Conservation (phyloP, 1,140 invertebrate genomes). For the Euwallacea similis region DNA sequence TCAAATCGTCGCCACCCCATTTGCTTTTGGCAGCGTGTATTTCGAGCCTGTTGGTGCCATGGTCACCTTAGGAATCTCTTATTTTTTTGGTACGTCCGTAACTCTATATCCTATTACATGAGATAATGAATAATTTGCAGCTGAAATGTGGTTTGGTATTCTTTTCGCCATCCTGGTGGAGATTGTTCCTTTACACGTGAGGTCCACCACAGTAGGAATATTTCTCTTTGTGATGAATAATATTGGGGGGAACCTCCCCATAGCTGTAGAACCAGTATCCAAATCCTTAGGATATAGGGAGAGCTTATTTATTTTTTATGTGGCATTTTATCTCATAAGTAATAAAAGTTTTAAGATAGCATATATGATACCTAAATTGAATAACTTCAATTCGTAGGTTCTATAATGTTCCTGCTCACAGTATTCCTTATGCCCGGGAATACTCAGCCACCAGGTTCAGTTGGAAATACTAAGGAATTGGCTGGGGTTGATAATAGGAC, state of each 20-base stretch:
- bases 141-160: constrained; percentile 93
- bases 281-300: constrained; percentile 78
- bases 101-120: background rate
- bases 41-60: constrained; percentile 82
- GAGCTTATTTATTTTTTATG: constrained; percentile 83
- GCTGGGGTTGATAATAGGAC: constrained; percentile 57
- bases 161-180: constrained; percentile 87
- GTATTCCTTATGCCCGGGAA: constrained; percentile 72
- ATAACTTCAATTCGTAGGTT: constrained; percentile 56
- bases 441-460: constrained; percentile 32
- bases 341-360: background rate
- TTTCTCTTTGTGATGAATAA: constrained; percentile 92
- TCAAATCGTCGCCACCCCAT: constrained; percentile 83
- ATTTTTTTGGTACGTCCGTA: constrained; percentile 73
- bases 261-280: constrained; percentile 81
- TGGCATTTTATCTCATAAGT: constrained; percentile 83
- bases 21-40: constrained; percentile 86
- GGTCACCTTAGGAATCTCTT: constrained; percentile 80
- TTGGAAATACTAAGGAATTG: constrained; percentile 43
- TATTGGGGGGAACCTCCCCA: constrained; percentile 87
- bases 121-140: constrained; percentile 55
- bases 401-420: constrained; percentile 69
- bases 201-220: constrained; percentile 81
- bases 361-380: too few relatives aligned
- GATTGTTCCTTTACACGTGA: constrained; percentile 76